phyloP scores from a whole-genome alignment of 2,113 vertebrate species.

The Triplophysa rosa region DNA sequence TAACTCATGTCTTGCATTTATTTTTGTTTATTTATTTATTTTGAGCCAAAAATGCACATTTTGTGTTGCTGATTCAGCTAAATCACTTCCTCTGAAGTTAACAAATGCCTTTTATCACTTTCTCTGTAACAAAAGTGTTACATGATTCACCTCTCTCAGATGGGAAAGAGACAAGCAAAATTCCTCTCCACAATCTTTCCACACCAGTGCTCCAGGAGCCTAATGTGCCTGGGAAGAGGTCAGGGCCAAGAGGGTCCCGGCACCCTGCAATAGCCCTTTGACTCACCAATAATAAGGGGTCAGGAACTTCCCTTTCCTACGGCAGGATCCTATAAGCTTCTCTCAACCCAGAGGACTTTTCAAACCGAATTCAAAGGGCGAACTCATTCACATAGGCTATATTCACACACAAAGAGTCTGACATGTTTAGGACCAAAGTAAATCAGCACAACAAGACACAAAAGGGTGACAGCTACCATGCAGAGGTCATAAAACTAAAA shows the following conservation, averaged over 20 bases:
- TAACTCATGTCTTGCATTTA: not conserved
- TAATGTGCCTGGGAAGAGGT: conserved; percentile 38
- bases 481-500: not conserved
- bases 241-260: conserved; percentile 9
- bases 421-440: not conserved
- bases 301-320: conserved; percentile 27
- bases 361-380: not conserved
- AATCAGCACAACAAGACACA: not conserved
- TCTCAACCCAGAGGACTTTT: conserved; percentile 11
- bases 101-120: conserved; percentile 18
- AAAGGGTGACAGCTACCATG: not conserved
- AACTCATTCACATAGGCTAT: not conserved
- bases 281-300: conserved; percentile 47
- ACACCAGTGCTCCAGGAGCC: conserved; percentile 8
- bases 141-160: not conserved
- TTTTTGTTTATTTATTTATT: not conserved
- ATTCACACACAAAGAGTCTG: not conserved
- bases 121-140: conserved; percentile 1
- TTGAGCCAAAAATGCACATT: not conserved
- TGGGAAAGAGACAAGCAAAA: not conserved
- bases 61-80: not conserved
- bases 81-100: conserved; percentile 20
- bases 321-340: conserved; percentile 4
- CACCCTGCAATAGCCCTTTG: conserved; percentile 31
- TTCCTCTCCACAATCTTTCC: conserved; percentile 13